Conservation (phyloP, 2,797 vertebrate genomes). For the Phrynocephalus guinanensis region DNA sequence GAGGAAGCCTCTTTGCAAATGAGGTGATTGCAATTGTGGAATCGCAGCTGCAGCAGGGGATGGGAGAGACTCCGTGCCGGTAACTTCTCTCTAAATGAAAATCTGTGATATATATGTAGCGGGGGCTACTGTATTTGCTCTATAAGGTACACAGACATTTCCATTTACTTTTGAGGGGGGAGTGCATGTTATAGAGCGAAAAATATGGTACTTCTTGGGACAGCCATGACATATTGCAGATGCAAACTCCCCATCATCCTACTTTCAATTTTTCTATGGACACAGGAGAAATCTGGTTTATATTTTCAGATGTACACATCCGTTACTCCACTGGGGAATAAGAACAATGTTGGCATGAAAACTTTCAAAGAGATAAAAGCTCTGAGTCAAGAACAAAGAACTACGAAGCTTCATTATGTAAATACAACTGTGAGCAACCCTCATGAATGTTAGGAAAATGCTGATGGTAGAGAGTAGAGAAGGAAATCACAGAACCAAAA, state of each 20-base stretch:
- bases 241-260: not conserved
- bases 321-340: not conserved
- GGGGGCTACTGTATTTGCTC: no score
- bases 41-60: no score
- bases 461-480: not conserved
- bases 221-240: not conserved
- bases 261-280: not conserved
- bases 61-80: no score
- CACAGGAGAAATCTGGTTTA: not conserved
- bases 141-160: no score
- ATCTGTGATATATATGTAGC: no score
- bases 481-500: no score
- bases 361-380: not conserved
- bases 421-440: not conserved
- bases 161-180: no score
- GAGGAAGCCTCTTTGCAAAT: no score
- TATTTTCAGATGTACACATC: not conserved
- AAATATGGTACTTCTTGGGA: not conserved
- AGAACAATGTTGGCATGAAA: not conserved
- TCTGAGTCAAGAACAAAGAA: not conserved
- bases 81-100: no score
- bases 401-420: not conserved
- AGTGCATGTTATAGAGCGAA: no score
- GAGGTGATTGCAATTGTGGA: no score
- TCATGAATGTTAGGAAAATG: not conserved